These are phyloP conservation scores for Sternarchorhynchus goeldii DNA, from an alignment of 2,797 vertebrate species.

Conservation along the genomic window DNA sequence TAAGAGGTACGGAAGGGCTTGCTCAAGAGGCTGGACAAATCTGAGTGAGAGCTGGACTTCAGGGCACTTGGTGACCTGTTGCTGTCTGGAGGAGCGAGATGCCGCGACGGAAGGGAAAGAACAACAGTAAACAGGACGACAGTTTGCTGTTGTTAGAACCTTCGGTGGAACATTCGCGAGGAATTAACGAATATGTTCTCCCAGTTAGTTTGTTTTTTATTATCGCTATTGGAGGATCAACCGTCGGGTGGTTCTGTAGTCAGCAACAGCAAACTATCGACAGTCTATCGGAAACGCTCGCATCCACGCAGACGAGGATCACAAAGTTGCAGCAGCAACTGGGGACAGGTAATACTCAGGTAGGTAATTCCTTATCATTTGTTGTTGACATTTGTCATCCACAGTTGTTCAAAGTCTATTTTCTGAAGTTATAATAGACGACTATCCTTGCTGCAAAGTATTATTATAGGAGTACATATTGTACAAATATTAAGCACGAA, in stretches of 20 bases:
- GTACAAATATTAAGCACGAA: no score
- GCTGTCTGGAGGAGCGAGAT: constrained; percentile 38
- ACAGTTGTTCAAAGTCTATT: background rate
- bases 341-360: constrained; percentile 53
- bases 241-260: constrained; percentile 51
- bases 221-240: constrained; percentile 47
- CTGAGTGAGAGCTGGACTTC: constrained; percentile 1
- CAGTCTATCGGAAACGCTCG: constrained; percentile 52
- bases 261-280: constrained; percentile 60
- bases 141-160: constrained; percentile 42
- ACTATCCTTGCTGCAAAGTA: no score
- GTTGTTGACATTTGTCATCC: no score
- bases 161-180: constrained; percentile 19
- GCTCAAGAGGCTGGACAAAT: constrained; percentile 11
- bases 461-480: no score
- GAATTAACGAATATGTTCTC: constrained; percentile 41
- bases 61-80: background rate
- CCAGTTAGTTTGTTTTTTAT: constrained; percentile 53
- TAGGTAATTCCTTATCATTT: constrained; percentile 22
- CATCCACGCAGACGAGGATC: constrained; percentile 55
- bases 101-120: constrained; percentile 58
- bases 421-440: background rate
- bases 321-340: constrained; percentile 55
- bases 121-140: constrained; percentile 53
- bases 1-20: background rate